These are phyloP conservation scores for Tauraco hartlaubi DNA, from an alignment of 2,797 vertebrate species.

Conservation along the genomic window DNA sequence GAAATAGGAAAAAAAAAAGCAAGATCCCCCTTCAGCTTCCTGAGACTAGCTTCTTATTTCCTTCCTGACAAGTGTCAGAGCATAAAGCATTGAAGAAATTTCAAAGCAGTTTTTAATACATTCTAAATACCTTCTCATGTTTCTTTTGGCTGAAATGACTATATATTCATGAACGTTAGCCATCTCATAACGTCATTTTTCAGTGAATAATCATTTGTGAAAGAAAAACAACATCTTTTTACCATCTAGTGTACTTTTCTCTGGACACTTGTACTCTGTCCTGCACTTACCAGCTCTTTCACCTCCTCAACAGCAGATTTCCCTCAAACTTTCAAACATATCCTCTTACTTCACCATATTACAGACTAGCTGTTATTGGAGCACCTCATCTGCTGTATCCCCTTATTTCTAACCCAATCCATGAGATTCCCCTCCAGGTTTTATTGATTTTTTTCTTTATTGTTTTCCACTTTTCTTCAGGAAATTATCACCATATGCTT, in stretches of 20 bases:
- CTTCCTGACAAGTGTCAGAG: neutral
- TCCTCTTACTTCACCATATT: neutral
- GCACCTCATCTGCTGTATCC: neutral
- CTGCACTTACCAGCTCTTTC: neutral
- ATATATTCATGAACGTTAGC: neutral
- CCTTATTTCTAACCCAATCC: neutral
- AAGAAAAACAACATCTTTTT: neutral
- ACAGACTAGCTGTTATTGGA: neutral
- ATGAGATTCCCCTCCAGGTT: neutral
- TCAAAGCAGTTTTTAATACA: neutral
- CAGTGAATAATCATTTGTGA: neutral
- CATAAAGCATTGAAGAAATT: neutral
- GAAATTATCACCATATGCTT: constrained; percentile 56
- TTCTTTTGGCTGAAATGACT: neutral
- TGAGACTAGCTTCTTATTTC: neutral
- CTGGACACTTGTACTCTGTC: neutral
- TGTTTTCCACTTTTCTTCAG: constrained; percentile 33
- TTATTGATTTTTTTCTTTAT: constrained; percentile 37
- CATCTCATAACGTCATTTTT: neutral
- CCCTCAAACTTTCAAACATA: neutral
- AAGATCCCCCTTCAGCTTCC: neutral
- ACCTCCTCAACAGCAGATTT: neutral
- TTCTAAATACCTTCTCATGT: neutral
- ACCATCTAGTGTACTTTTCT: neutral
- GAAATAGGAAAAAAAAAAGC: neutral